Base-by-base conservation (phyloP, 2,888 invertebrate genomes). In the Phrixothrix hirtus region DNA sequence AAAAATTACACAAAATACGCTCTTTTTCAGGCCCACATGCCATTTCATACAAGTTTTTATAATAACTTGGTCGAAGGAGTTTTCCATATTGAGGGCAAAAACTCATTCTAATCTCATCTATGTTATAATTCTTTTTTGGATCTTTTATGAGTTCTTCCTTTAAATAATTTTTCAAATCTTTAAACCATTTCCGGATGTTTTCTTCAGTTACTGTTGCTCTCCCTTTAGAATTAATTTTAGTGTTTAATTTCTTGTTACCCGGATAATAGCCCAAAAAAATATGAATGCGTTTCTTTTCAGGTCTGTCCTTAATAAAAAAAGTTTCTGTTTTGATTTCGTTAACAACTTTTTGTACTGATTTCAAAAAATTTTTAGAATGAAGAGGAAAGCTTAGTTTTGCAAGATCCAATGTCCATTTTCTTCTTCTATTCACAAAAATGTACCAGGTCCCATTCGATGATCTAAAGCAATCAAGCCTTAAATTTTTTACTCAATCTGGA, bases 1-100 rank as follows among this genome's bases (percentile, higher is more conserved):
- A 34, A 26, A 29, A 50, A 10, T 14, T 50, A 17, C 36, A 50
- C 2, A 43, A 9, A 9, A 50, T 43, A 9, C 26, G 43, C 11
- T 43, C 42, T n/a, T 41, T 41, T 32, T 43, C 11, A 21, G 17
- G 21, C 6, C 36, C n/a, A 12, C 21, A 15, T 1, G 12, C 25
- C 2, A 26, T 26, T 37, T 37, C 37, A n/a, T 26, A 37, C 12
- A 37, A 25, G n/a, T 25, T 37, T 26, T 9, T 25, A n/a, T 26
- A 37, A 4, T 26, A 14, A 3, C 13, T 26, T n/a, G 37, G 26
- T 9, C 29, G 12, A 27, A n/a, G 5, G n/a, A 1, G 3, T 15
- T 15, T 10, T 25, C 36, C 9, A 12, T n/a, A 10, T 37, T 37
- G 2, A n/a, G 21, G 13, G 17, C 36, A 21, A 21, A 13, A 12